phyloP scores from a whole-genome alignment of 2,888 invertebrate genomes.

The Bombylius discolor region DNA sequence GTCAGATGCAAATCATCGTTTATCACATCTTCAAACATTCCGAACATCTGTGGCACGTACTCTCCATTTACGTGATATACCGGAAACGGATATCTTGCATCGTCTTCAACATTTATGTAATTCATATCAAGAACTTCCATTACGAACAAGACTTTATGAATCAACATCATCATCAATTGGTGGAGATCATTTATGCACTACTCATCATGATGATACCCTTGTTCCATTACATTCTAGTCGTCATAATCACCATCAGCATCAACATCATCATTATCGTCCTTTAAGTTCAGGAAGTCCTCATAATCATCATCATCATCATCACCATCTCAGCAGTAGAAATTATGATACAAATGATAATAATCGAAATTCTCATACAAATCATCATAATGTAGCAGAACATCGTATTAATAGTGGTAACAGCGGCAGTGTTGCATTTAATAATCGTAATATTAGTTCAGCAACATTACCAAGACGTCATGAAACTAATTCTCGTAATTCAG shows the following conservation, averaged over 20 bases:
- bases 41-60: constrained; percentile 59
- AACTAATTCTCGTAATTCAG: constrained; percentile 10
- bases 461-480: constrained; percentile 3
- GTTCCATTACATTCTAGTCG: constrained; percentile 30
- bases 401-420: constrained; percentile 22
- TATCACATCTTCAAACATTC: constrained; percentile 66
- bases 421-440: constrained; percentile 3
- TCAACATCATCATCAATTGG: constrained; percentile 28
- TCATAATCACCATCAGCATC: constrained; percentile 3
- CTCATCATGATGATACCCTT: constrained; percentile 29
- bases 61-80: constrained; percentile 57
- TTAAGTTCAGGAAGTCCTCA: constrained; percentile 22
- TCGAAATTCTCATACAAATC: not conserved
- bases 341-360: not conserved
- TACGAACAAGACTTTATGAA: constrained; percentile 64
- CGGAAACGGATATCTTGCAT: constrained; percentile 63
- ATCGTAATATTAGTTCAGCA: not conserved
- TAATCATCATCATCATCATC: constrained; percentile 9
- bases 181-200: constrained; percentile 32
- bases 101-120: constrained; percentile 71
- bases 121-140: constrained; percentile 76
- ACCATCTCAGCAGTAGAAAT: constrained; percentile 5
- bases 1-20: constrained; percentile 59
- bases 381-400: constrained; percentile 12
- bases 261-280: constrained; percentile 28